A percentile compares a stretch with the other conserved stretches of the same genome.
Evolutionary conservation across 2,797 vertebrate genomes (phyloP).

Genomic region (Prionace glauca): DNA sequence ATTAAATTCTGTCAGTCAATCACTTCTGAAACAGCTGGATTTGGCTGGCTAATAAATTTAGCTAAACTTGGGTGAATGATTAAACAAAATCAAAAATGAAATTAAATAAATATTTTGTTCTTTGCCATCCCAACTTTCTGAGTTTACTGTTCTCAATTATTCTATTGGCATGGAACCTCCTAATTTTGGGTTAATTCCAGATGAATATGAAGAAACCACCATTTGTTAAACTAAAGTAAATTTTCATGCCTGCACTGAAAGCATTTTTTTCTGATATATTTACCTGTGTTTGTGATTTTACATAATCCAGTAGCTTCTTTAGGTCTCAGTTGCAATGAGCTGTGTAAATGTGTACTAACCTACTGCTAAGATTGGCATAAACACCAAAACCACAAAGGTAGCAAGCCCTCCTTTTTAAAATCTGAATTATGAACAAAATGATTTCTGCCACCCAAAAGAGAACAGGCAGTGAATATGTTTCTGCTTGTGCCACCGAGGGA

Average conservation of each 20-base stretch:
- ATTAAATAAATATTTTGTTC: slow-evolving; percentile 6
- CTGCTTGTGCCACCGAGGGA: neutral
- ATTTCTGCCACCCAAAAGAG: neutral
- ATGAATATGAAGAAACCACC: neutral
- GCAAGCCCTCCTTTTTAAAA: neutral
- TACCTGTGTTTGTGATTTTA: neutral
- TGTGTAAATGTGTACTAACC: neutral
- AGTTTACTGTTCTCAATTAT: neutral
- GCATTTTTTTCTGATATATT: neutral
- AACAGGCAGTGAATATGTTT: neutral
- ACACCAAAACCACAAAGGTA: neutral
- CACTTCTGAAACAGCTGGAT: slow-evolving; percentile 26
- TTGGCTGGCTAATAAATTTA: slow-evolving; percentile 13
- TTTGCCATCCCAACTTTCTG: neutral
- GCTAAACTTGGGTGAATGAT: neutral
- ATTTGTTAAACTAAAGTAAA: neutral
- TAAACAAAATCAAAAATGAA: neutral
- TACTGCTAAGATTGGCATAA: neutral
- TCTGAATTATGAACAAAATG: neutral
- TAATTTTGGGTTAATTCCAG: neutral
- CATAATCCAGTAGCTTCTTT: neutral
- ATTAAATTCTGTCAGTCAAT: neutral
- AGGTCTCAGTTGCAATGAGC: no score
- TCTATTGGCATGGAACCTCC: neutral
- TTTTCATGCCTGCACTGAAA: neutral